Evolutionary conservation across 2,113 vertebrate genomes (phyloP).

Genomic region (Lagenorhynchus albirostris): DNA sequence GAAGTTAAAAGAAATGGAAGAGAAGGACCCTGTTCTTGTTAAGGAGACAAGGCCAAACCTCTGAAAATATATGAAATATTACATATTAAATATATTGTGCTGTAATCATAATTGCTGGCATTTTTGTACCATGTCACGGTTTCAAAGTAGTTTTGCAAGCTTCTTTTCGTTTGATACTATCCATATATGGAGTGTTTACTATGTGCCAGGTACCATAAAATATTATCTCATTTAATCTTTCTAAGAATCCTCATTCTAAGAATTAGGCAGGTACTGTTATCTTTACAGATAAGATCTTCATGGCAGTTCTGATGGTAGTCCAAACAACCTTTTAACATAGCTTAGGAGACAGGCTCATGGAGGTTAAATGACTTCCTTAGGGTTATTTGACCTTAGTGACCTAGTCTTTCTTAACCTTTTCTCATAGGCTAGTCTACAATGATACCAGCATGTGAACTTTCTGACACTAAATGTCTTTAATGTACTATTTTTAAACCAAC

Average conservation of each 20-base stretch:
- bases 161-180: neutral
- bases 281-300: neutral
- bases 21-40: neutral
- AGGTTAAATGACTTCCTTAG: neutral
- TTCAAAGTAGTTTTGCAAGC: neutral
- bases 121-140: neutral
- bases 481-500: neutral
- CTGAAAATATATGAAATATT: neutral
- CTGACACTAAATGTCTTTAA: neutral
- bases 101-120: neutral
- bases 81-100: neutral
- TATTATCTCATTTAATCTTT: neutral
- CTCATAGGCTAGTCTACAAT: neutral
- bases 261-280: neutral
- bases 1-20: neutral
- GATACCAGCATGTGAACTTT: neutral
- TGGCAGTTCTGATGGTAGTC: neutral
- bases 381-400: neutral
- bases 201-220: neutral
- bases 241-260: neutral
- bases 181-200: neutral
- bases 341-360: neutral
- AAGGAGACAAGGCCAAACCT: neutral
- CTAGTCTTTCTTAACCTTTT: neutral
- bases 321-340: neutral